phyloP scores from a whole-genome alignment of 2,797 vertebrate species.

The Alca torda region DNA sequence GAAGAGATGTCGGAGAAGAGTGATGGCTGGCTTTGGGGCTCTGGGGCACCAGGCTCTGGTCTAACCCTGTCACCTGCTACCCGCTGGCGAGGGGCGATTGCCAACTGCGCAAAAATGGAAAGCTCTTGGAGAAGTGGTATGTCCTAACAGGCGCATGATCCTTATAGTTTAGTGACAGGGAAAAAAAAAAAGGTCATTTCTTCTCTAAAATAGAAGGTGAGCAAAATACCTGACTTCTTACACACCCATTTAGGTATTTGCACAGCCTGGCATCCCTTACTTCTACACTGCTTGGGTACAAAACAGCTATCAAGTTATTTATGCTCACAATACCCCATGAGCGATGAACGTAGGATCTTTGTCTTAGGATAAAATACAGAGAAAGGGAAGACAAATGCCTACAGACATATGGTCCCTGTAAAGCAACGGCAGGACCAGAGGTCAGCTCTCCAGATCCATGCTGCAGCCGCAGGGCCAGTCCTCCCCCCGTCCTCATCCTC shows the following conservation, averaged over 20 bases:
- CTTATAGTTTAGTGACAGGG: background rate
- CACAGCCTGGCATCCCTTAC: background rate
- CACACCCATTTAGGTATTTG: background rate
- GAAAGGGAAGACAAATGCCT: background rate
- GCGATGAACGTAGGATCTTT: background rate
- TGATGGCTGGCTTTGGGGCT: background rate
- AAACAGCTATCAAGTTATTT: background rate
- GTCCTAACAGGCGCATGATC: background rate
- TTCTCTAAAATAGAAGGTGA: background rate
- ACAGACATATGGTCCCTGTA: background rate
- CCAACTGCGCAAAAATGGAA: background rate
- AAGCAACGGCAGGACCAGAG: background rate
- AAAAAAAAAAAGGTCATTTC: background rate
- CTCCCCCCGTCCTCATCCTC: background rate
- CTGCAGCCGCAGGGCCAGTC: rapidly evolving
- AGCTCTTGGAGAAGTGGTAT: background rate
- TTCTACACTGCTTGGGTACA: background rate
- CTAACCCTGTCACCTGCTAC: background rate
- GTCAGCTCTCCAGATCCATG: background rate
- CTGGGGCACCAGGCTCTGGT: background rate
- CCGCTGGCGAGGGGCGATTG: rapidly evolving
- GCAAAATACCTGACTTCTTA: background rate
- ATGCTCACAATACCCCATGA: background rate
- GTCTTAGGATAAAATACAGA: background rate
- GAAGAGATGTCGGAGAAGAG: background rate